Evolutionary conservation across 2,797 vertebrate genomes (phyloP).

Genomic region (Sebastes taczanowskii): DNA sequence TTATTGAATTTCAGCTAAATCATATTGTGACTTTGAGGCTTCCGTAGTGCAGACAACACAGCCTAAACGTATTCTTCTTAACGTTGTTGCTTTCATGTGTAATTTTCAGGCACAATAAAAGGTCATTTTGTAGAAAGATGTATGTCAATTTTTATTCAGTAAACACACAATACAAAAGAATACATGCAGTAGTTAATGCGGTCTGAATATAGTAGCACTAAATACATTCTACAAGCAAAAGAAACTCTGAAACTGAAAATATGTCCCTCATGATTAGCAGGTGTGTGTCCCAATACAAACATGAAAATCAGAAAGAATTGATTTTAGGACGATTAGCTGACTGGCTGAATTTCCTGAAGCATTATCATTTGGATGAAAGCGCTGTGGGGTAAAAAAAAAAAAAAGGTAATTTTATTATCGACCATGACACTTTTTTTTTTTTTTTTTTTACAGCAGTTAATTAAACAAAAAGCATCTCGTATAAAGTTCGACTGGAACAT

Average conservation of each 20-base stretch:
- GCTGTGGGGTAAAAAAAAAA: neutral
- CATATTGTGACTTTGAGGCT: neutral
- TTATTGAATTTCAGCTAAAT: neutral
- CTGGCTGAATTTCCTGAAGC: neutral
- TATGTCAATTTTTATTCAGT: slow-evolving; percentile 67
- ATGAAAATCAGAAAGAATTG: neutral
- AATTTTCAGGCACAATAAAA: neutral
- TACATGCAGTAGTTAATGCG: neutral
- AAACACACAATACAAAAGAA: slow-evolving; percentile 38
- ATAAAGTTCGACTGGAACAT: neutral
- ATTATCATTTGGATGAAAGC: neutral
- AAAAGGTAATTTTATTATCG: neutral
- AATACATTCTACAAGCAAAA: slow-evolving; percentile 27
- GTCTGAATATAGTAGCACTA: neutral
- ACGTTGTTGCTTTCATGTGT: neutral
- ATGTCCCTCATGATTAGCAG: neutral
- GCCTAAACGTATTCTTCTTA: neutral
- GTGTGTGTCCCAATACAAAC: neutral
- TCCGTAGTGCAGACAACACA: neutral
- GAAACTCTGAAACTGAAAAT: neutral
- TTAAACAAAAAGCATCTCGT: neutral
- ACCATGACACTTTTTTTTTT: too few relatives aligned
- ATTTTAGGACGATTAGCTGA: neutral
- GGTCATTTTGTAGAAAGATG: slow-evolving; percentile 27
- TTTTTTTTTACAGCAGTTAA: neutral